These are phyloP conservation scores for Cybosia mesomella DNA, from an alignment of 2,888 invertebrate species.

Conservation along the genomic window DNA sequence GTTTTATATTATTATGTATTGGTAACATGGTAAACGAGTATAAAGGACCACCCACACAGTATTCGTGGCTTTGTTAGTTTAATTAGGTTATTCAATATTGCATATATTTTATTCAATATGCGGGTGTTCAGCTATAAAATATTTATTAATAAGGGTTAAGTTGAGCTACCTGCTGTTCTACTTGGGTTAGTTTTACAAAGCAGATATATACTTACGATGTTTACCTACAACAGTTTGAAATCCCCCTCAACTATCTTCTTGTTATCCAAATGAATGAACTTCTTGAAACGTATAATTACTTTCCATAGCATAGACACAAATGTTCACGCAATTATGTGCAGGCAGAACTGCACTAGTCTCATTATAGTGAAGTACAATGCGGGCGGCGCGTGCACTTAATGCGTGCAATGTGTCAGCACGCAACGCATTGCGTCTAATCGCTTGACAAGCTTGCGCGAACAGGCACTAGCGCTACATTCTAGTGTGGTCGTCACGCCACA, in stretches of 20 bases:
- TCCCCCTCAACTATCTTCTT: not conserved
- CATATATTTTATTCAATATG: constrained; percentile 23
- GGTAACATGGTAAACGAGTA: constrained; percentile 47
- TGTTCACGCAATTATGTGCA: constrained; percentile 3
- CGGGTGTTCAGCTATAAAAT: constrained; percentile 19
- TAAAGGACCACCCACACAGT: constrained; percentile 55
- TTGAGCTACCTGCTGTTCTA: constrained; percentile 12
- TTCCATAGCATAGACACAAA: not conserved
- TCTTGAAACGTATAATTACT: not conserved
- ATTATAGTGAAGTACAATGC: constrained; percentile 10
- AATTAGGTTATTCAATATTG: constrained; percentile 45
- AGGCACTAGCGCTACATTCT: constrained; percentile 42
- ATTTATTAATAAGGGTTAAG: constrained; percentile 21
- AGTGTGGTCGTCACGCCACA: constrained; percentile 51
- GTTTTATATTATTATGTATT: constrained; percentile 44
- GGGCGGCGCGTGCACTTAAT: constrained; percentile 6
- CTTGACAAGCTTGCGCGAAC: constrained; percentile 44
- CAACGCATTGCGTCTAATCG: constrained; percentile 23
- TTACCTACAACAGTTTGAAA: not conserved
- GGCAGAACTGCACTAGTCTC: not conserved
- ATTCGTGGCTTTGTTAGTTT: constrained; percentile 52
- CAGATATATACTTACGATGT: not conserved
- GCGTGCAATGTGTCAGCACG: constrained; percentile 11
- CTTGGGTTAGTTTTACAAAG: not conserved
- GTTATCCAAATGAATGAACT: constrained; percentile 5